Evolutionary conservation across 2,888 invertebrate genomes (phyloP).

Genomic region (Lumbricus terrestris): DNA sequence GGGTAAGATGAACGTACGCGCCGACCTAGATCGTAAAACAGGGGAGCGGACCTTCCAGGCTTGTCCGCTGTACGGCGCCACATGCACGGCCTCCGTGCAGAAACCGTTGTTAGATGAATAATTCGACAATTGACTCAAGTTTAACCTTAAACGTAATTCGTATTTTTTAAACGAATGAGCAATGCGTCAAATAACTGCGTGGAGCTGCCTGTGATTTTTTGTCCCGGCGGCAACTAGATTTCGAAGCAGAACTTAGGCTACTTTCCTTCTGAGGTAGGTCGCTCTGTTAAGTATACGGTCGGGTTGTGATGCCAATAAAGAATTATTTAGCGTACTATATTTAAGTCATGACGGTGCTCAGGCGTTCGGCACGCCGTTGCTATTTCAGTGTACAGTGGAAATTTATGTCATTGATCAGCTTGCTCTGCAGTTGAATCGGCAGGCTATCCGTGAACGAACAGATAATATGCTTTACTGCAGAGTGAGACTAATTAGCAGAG

Average conservation of each 20-base stretch:
- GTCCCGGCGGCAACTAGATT: background rate
- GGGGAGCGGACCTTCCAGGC: background rate
- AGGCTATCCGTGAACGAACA: background rate
- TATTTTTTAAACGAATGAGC: too few species aligned
- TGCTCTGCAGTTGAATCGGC: background rate
- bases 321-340: background rate
- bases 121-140: background rate
- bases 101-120: background rate
- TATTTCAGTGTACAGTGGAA: background rate
- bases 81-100: background rate
- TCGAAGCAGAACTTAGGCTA: background rate
- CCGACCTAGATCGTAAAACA: constrained; percentile 3
- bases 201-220: background rate
- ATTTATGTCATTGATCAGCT: too few species aligned
- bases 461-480: background rate
- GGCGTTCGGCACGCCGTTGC: too few species aligned
- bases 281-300: background rate
- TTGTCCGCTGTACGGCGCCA: background rate
- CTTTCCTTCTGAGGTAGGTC: background rate
- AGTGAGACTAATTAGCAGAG: background rate
- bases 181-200: background rate
- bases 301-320: background rate
- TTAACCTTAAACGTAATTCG: background rate
- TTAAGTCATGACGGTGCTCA: too few species aligned
- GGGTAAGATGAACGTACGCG: background rate